These are phyloP conservation scores for Mylabris sibirica DNA, from an alignment of 2,888 invertebrate genomes.

Conservation along the genomic window DNA sequence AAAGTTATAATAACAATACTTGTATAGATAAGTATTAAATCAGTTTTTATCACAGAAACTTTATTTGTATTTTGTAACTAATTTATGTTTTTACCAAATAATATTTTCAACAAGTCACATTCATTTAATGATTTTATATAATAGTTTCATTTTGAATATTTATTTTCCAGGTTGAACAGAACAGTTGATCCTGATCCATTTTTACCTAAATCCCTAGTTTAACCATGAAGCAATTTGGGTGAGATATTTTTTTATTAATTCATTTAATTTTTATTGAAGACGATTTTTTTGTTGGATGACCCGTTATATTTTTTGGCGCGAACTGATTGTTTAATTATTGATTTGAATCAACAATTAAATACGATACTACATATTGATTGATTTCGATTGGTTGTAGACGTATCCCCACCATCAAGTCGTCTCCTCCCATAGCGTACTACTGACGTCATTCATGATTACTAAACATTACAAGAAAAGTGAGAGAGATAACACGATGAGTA, in stretches of 20 bases:
- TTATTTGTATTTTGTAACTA: neutral
- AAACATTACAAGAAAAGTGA: slow-evolving; percentile 31
- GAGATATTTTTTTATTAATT: too few species aligned
- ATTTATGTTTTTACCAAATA: slow-evolving; percentile 5
- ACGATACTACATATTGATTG: neutral
- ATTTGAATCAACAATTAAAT: slow-evolving; percentile 7
- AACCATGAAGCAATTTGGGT: too few species aligned
- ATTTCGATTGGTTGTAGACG: slow-evolving; percentile 19
- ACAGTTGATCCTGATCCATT: neutral
- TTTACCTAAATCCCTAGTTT: neutral
- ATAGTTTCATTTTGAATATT: neutral
- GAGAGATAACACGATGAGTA: slow-evolving; percentile 32
- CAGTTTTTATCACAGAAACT: neutral
- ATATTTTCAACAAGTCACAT: neutral
- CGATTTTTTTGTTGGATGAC: neutral
- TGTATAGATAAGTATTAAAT: neutral
- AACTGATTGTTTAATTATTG: neutral
- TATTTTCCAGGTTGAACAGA: neutral
- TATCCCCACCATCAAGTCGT: slow-evolving; percentile 17
- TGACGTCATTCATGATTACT: slow-evolving; percentile 43
- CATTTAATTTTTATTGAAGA: too few species aligned
- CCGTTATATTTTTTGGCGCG: neutral
- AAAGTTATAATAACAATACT: neutral
- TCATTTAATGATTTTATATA: neutral
- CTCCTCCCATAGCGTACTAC: slow-evolving; percentile 27